A percentile compares a stretch with the other conserved stretches of the same genome.
phyloP scores from a whole-genome alignment of 2,113 vertebrate species.

The Vidua macroura region DNA sequence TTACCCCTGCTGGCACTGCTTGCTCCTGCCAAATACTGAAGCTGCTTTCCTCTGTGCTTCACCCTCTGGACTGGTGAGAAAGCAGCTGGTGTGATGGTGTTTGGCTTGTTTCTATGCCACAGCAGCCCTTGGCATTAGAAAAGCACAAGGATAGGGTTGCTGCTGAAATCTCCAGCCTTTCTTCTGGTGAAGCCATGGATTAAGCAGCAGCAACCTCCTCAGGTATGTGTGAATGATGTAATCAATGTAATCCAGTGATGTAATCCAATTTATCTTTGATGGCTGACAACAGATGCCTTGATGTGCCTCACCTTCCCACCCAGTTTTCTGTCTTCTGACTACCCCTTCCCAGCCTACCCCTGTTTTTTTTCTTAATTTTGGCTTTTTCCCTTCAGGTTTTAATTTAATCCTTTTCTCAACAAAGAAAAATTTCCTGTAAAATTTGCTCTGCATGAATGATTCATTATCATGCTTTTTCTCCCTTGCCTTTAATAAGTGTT shows the following conservation, averaged over 20 bases:
- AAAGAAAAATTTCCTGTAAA: not conserved
- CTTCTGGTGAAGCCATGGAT: not conserved
- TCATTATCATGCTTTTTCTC: not conserved
- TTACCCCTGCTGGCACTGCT: not conserved
- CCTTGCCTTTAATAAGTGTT: not conserved
- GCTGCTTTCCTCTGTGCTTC: not conserved
- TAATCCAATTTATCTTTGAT: not conserved
- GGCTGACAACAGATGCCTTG: not conserved
- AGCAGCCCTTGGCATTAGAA: not conserved
- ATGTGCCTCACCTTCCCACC: not conserved
- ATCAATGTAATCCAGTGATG: not conserved
- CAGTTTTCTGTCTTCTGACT: not conserved
- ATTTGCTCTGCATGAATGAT: not conserved
- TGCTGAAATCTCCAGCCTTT: not conserved
- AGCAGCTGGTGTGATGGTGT: rapidly evolving
- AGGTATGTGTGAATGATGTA: not conserved
- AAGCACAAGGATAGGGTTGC: not conserved
- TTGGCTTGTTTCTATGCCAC: not conserved
- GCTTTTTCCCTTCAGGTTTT: not conserved
- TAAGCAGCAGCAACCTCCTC: not conserved
- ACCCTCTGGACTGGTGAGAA: not conserved
- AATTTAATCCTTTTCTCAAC: not conserved
- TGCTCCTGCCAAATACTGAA: rapidly evolving
- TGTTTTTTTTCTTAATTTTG: not conserved
- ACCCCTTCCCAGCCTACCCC: not conserved